Evolutionary conservation across 1,140 invertebrate genomes (phyloP).

Genomic region (Trachymyrmex septentrionalis): DNA sequence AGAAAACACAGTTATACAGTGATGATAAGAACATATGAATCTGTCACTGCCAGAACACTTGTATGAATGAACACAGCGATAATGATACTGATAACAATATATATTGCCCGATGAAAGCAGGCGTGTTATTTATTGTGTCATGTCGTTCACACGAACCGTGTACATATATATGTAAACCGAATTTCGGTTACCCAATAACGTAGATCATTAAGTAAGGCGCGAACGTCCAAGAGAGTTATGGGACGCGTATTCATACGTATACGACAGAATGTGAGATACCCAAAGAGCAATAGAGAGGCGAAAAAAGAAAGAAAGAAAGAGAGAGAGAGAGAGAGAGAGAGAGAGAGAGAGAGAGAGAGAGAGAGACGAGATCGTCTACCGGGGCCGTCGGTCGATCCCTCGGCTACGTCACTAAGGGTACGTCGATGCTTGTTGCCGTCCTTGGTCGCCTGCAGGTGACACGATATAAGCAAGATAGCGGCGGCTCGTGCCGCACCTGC

Average conservation of each 20-base stretch:
- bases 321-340: neutral
- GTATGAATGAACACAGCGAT: conserved; percentile 23
- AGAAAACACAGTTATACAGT: conserved; percentile 48
- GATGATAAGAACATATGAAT: conserved; percentile 14
- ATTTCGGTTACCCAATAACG: conserved; percentile 9
- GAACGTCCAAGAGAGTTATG: conserved; percentile 32
- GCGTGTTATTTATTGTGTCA: conserved; percentile 12
- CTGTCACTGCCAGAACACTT: conserved; percentile 22
- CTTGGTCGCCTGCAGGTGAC: conserved; percentile 89
- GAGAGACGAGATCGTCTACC: conserved; percentile 83
- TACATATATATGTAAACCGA: neutral
- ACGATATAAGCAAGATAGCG: conserved; percentile 96
- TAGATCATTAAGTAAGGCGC: conserved; percentile 44
- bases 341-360: neutral
- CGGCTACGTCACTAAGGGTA: conserved; percentile 87
- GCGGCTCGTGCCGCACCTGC: conserved; percentile 95
- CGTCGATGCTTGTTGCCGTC: conserved; percentile 84
- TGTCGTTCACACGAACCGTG: neutral
- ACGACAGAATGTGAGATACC: conserved; percentile 36
- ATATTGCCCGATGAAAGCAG: neutral
- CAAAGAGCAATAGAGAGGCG: conserved; percentile 44
- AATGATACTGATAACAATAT: conserved; percentile 16
- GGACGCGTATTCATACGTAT: neutral
- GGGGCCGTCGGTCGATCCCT: conserved; percentile 86
- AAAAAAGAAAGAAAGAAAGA: conserved; percentile 64